Base-by-base conservation (phyloP, 1,140 invertebrate genomes). In the Megalopta genalis region DNA sequence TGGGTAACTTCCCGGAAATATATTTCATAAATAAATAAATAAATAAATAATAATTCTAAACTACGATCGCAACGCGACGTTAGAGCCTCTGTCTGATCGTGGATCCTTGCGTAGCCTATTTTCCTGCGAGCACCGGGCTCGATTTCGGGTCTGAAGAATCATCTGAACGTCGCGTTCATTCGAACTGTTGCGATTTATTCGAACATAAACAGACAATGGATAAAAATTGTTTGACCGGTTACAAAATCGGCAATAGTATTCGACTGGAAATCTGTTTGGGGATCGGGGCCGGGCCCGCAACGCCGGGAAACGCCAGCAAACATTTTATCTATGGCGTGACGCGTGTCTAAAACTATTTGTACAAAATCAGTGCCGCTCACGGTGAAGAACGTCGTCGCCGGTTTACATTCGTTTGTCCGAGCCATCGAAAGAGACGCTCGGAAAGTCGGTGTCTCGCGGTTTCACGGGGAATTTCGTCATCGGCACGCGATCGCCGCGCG, bases 201-300 rank as follows among this genome's bases (percentile, higher is more conserved):
- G 10, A 8, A 57, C 70, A 63, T 80, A 37, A 80, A 84, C 67
- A 83, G 71, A 80, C 49, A n/a, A 39, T 80, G 62, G 27, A 46
- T 78, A 84, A 68, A 73, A 63, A 77, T 37, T 1, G 5, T 57
- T 57, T 4, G 6, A 8, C n/a, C 32, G 25, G 14, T 69, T 72
- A 73, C 32, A 77, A 79, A 82, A 68, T 80, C 27, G 37, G 54
- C 37, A 71, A 63, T 63, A 73, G 60, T 75, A 59, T 42, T n/a
- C 54, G 8, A 39, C 62, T 27, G 21, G 12, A 49, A 49, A 16
- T 16, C 12, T 49, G 10, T 18, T 39, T n/a, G 32, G 54, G n/a
- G 18, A 68, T 27, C 42, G 32, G n/a, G n/a, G n/a, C n/a, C n/a
- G n/a, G n/a, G n/a, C n/a, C n/a, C n/a, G n/a, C n/a, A n/a, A n/a